Percentiles rank a stretch among this genome's conserved stretches.
Evolutionary conservation across 2,888 invertebrate species (phyloP).

Genomic region (Cylloceria caligata): DNA sequence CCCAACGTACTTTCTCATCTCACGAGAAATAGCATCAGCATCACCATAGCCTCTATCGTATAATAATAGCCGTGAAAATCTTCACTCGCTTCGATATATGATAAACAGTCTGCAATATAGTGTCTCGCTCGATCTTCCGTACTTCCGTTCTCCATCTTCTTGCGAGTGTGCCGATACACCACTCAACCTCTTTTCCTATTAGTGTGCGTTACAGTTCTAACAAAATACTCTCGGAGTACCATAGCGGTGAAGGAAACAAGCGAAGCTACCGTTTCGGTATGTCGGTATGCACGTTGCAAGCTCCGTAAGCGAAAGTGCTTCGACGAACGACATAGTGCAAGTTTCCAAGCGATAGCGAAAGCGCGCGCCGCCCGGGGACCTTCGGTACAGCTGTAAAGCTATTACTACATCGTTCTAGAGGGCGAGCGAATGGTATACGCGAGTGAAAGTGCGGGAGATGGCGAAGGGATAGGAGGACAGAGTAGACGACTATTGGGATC

Average conservation of each 20-base stretch:
- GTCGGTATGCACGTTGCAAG: conserved; percentile 52
- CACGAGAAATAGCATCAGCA: conserved; percentile 9
- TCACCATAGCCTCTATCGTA: conserved; percentile 5
- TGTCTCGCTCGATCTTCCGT: conserved; percentile 7
- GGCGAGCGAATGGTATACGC: conserved; percentile 54
- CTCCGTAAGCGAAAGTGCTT: conserved; percentile 77
- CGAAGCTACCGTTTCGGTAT: conserved; percentile 1
- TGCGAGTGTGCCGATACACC: not conserved
- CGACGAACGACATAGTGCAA: conserved; percentile 80
- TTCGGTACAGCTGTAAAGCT: conserved; percentile 80
- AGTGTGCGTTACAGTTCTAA: not conserved
- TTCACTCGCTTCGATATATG: not conserved
- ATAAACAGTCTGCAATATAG: not conserved
- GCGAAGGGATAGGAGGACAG: conserved; percentile 29
- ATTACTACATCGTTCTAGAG: conserved; percentile 73
- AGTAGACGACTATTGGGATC: conserved; percentile 43
- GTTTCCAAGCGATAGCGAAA: conserved; percentile 83
- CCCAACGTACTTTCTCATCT: conserved; percentile 18
- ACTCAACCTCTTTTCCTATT: not conserved
- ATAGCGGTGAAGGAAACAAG: not conserved
- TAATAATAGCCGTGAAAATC: not conserved
- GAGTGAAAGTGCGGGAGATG: conserved; percentile 59
- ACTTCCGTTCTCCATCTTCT: not conserved
- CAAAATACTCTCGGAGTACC: no score
- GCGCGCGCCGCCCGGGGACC: conserved; percentile 71